These are phyloP conservation scores for Radopholus similis DNA, from an alignment of 1,140 invertebrate genomes.

Conservation along the genomic window DNA sequence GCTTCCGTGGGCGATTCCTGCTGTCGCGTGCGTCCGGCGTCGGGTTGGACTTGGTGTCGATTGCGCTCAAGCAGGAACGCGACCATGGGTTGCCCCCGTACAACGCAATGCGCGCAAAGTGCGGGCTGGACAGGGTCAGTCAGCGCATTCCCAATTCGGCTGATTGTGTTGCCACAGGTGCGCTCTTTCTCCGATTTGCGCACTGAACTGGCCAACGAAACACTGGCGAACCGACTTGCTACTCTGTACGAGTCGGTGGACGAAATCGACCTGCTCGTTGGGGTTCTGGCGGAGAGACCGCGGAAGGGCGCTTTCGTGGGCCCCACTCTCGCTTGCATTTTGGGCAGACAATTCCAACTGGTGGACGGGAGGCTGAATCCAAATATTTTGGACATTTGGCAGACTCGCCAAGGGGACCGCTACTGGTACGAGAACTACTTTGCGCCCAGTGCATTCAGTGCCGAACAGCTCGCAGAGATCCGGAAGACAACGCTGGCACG, in stretches of 20 bases:
- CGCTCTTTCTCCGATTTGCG: constrained; percentile 35
- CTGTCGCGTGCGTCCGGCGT: constrained; percentile 15
- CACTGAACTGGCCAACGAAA: constrained; percentile 70
- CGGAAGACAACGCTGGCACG: constrained; percentile 70
- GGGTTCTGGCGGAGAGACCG: constrained; percentile 73
- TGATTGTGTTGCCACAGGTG: constrained; percentile 21
- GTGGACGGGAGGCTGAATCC: too few species aligned
- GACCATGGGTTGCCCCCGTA: constrained; percentile 44
- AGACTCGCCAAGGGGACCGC: constrained; percentile 45
- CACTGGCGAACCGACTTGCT: constrained; percentile 76
- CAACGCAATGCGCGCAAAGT: constrained; percentile 31
- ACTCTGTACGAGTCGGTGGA: constrained; percentile 66
- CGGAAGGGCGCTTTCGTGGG: constrained; percentile 68
- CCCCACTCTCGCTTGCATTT: constrained; percentile 76
- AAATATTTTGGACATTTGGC: constrained; percentile 25
- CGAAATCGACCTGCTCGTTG: constrained; percentile 71
- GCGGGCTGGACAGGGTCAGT: constrained; percentile 29
- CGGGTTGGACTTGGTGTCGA: constrained; percentile 41
- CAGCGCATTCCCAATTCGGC: not conserved
- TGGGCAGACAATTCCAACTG: constrained; percentile 75
- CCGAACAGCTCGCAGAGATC: constrained; percentile 70
- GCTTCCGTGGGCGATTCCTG: constrained; percentile 43
- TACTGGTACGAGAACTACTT: constrained; percentile 59
- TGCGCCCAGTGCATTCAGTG: constrained; percentile 67
- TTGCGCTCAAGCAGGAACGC: constrained; percentile 35